A percentile compares a stretch with the other conserved stretches of the same genome.
Evolutionary conservation across 2,888 invertebrate genomes (phyloP).

Genomic region (Macrosiphum euphorbiae): DNA sequence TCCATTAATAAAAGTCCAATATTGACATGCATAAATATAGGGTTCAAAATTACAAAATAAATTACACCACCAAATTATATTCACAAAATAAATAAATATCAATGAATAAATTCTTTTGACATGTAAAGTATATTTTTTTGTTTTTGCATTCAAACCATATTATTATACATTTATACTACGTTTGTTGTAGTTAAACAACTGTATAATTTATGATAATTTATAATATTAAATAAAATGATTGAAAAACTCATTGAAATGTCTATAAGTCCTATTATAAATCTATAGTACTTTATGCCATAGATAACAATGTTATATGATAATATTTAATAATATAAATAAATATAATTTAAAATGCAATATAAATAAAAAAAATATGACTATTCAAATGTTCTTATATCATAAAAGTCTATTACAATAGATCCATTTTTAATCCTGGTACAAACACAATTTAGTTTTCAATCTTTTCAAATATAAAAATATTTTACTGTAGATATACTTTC

Average conservation of each 20-base stretch:
- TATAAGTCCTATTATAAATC: not conserved
- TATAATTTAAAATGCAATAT: not conserved
- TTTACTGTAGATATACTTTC: not conserved
- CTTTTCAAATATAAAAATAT: not conserved
- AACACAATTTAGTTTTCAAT: not conserved
- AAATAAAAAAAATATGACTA: not conserved
- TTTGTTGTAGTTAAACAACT: not conserved
- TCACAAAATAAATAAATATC: not conserved
- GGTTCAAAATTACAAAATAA: not conserved
- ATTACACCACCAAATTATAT: not conserved
- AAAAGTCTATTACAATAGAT: not conserved
- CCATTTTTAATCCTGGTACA: not conserved
- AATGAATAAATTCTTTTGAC: constrained; percentile 35
- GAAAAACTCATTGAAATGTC: not conserved
- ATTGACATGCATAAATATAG: no score
- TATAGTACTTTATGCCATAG: not conserved
- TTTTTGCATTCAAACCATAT: not conserved
- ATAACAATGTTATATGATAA: not conserved
- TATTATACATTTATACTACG: not conserved
- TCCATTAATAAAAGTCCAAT: not conserved
- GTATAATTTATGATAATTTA: not conserved
- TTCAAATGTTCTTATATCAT: not conserved
- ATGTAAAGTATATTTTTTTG: not conserved
- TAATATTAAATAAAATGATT: not conserved
- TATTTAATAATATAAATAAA: not conserved